Percentiles rank a stretch among this genome's conserved stretches.
phyloP scores from a whole-genome alignment of 1,140 invertebrate species.

The Microplitis mediator region DNA sequence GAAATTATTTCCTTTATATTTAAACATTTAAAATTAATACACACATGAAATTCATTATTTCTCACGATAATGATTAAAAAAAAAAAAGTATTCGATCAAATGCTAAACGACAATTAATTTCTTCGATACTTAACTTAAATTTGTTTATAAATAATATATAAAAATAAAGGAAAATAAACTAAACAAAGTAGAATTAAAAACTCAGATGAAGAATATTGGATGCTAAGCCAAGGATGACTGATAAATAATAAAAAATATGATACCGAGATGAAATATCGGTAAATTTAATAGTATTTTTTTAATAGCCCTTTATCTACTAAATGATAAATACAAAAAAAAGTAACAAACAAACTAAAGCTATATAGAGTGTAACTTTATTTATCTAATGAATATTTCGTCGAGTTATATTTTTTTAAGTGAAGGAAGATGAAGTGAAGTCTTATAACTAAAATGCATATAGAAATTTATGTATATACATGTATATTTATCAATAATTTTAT shows the following conservation, averaged over 20 bases:
- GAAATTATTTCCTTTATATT: background rate
- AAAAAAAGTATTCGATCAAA: no score
- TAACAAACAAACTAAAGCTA: background rate
- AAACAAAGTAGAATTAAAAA: no score
- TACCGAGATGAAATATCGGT: background rate
- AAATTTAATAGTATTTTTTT: background rate
- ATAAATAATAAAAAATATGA: no score
- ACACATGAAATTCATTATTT: no score
- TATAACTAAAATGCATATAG: background rate
- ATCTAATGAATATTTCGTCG: conserved; percentile 15
- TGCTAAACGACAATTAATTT: no score
- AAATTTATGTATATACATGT: background rate
- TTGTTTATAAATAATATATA: no score
- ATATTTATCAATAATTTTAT: background rate
- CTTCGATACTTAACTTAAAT: no score
- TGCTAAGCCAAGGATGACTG: no score
- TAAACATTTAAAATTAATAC: no score
- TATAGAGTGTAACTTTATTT: conserved; percentile 22
- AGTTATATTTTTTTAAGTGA: conserved; percentile 22
- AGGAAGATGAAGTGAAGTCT: conserved; percentile 6
- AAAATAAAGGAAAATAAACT: no score
- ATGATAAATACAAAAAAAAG: background rate
- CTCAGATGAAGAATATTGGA: no score
- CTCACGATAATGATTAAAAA: no score
- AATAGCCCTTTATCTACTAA: background rate